These are phyloP conservation scores for Danaus melanippus DNA, from an alignment of 1,140 invertebrate genomes.

Conservation along the genomic window DNA sequence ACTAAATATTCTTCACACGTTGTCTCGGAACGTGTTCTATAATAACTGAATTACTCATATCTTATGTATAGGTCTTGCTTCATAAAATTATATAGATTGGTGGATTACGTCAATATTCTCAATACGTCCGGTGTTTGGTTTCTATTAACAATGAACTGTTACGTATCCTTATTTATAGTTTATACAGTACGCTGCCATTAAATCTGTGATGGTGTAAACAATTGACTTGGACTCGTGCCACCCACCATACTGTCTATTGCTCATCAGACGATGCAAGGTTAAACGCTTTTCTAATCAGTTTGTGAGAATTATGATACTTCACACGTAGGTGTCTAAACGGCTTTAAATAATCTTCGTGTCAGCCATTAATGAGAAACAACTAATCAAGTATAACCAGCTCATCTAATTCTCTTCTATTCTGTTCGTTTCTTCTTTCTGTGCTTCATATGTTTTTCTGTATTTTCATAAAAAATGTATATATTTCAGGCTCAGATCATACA, in stretches of 20 bases:
- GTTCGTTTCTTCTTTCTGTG: too few species aligned
- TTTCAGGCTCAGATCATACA: background rate
- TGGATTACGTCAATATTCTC: constrained; percentile 23
- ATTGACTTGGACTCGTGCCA: constrained; percentile 41
- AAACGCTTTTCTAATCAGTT: background rate
- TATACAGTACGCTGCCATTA: constrained; percentile 25
- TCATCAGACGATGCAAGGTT: constrained; percentile 13
- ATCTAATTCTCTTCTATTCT: too few species aligned
- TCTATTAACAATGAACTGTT: constrained; percentile 25
- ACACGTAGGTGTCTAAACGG: too few species aligned
- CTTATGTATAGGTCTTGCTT: background rate
- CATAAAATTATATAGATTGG: constrained; percentile 27
- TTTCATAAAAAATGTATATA: too few species aligned
- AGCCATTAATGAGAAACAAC: background rate
- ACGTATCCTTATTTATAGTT: constrained; percentile 41
- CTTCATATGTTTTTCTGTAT: too few species aligned
- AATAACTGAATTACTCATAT: too few species aligned
- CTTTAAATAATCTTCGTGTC: background rate
- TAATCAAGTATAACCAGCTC: background rate
- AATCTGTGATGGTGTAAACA: constrained; percentile 41
- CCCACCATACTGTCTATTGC: constrained; percentile 18
- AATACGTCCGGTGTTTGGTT: constrained; percentile 28
- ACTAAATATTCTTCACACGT: too few species aligned
- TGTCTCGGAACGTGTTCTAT: too few species aligned
- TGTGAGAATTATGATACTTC: too few species aligned